phyloP scores from a whole-genome alignment of 2,888 invertebrate genomes.

The Acanthacorydalis orientalis region DNA sequence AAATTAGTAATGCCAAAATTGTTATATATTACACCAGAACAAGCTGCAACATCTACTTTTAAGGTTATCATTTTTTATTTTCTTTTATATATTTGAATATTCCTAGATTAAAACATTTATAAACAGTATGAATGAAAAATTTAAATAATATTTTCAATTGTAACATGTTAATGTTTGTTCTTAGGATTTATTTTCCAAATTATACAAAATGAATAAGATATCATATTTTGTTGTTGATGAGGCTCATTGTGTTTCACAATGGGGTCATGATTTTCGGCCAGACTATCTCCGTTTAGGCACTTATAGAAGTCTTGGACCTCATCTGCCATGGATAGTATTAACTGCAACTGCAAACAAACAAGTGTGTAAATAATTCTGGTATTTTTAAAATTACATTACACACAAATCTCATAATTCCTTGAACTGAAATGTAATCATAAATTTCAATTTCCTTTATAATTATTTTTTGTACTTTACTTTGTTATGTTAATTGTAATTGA shows the following conservation, averaged over 20 bases:
- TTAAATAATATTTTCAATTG: conserved; percentile 3
- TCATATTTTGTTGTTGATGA: conserved; percentile 92
- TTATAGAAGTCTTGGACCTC: conserved; percentile 40
- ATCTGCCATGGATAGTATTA: conserved; percentile 74
- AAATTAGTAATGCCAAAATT: conserved; percentile 61
- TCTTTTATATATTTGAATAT: neutral
- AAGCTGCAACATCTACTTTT: conserved; percentile 67
- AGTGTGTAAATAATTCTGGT: conserved; percentile 19
- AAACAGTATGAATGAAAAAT: conserved; percentile 2
- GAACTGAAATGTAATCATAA: too few species aligned
- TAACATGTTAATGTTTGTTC: conserved; percentile 13
- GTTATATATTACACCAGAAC: conserved; percentile 93
- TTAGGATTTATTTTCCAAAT: conserved; percentile 42
- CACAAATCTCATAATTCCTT: too few species aligned
- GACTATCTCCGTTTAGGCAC: conserved; percentile 81
- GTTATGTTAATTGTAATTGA: too few species aligned
- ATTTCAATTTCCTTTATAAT: neutral
- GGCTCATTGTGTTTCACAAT: conserved; percentile 94
- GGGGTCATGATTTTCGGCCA: conserved; percentile 97
- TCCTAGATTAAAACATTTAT: conserved; percentile 4
- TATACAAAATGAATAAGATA: conserved; percentile 60
- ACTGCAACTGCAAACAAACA: conserved; percentile 83
- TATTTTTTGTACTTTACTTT: too few species aligned
- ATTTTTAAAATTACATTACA: conserved; percentile 1
- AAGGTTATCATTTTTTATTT: conserved; percentile 24